Evolutionary conservation across 2,113 vertebrate genomes (phyloP).

Genomic region (Xenopus borealis): DNA sequence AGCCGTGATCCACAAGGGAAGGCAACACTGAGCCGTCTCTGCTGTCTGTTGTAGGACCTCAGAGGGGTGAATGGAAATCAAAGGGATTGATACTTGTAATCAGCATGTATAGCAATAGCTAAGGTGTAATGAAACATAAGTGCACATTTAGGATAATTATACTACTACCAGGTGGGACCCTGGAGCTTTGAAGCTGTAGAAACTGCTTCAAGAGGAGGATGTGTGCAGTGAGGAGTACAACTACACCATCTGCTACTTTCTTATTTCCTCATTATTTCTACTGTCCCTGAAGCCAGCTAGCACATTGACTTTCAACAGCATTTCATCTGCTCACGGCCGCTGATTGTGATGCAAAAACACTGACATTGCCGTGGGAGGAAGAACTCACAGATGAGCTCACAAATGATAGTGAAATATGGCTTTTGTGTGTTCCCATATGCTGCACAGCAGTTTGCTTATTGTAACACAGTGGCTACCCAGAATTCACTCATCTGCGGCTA

Average conservation of each 20-base stretch:
- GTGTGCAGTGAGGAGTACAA: conserved; percentile 48
- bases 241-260: conserved; percentile 69
- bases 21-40: conserved; percentile 58
- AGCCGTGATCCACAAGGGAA: conserved; percentile 59
- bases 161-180: conserved; percentile 70
- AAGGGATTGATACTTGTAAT: conserved; percentile 69
- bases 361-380: not conserved
- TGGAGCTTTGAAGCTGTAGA: conserved; percentile 60
- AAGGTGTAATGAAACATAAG: conserved; percentile 75
- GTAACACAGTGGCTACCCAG: too few species aligned
- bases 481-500: too few species aligned
- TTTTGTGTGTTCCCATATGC: not conserved
- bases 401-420: not conserved
- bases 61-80: conserved; percentile 64
- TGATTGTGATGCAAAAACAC: conserved; percentile 47
- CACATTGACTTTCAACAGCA: conserved; percentile 57
- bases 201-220: conserved; percentile 58
- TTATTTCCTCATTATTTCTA: conserved; percentile 69
- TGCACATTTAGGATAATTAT: conserved; percentile 72
- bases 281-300: conserved; percentile 53
- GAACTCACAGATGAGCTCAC: not conserved
- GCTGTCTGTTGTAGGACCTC: conserved; percentile 56
- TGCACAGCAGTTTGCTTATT: not conserved
- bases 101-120: conserved; percentile 65
- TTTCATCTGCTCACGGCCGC: conserved; percentile 55